A percentile compares a stretch with the other conserved stretches of the same genome.
These are phyloP conservation scores for Ceratosolen solmsi DNA, from an alignment of 1,140 invertebrate genomes.

Conservation along the genomic window DNA sequence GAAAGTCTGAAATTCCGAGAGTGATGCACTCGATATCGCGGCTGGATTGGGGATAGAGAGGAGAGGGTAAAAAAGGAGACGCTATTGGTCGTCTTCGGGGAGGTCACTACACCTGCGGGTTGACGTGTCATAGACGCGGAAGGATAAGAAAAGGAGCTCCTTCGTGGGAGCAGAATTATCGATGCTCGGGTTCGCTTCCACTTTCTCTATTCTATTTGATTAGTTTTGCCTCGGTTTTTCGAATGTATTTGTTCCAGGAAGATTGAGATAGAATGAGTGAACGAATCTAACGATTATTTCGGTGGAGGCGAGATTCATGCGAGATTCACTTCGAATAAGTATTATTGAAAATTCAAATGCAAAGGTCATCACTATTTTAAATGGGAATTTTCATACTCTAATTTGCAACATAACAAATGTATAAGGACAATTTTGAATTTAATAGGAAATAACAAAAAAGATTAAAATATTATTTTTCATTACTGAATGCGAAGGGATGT, in stretches of 20 bases:
- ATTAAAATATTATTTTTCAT: too few relatives aligned
- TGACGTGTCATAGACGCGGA: background rate
- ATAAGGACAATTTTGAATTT: too few relatives aligned
- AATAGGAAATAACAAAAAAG: too few relatives aligned
- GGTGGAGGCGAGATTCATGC: too few relatives aligned
- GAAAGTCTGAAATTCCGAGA: conserved; percentile 38
- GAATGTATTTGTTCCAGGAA: background rate
- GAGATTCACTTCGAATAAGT: background rate
- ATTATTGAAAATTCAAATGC: background rate
- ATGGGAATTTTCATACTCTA: too few relatives aligned
- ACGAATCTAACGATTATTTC: background rate
- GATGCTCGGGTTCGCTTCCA: conserved; percentile 1
- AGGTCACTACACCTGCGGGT: background rate
- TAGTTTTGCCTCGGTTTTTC: background rate
- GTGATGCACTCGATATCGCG: background rate
- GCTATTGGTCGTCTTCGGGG: conserved; percentile 22
- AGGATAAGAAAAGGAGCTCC: background rate
- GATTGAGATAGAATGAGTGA: background rate
- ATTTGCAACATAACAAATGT: too few relatives aligned
- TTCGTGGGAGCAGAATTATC: conserved; percentile 23
- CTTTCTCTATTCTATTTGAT: background rate
- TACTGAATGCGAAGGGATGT: too few relatives aligned
- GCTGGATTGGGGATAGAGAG: too few relatives aligned
- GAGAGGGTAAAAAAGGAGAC: background rate
- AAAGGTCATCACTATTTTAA: too few relatives aligned